phyloP scores from a whole-genome alignment of 1,140 invertebrate genomes.

The Drosophila sulfurigaster region DNA sequence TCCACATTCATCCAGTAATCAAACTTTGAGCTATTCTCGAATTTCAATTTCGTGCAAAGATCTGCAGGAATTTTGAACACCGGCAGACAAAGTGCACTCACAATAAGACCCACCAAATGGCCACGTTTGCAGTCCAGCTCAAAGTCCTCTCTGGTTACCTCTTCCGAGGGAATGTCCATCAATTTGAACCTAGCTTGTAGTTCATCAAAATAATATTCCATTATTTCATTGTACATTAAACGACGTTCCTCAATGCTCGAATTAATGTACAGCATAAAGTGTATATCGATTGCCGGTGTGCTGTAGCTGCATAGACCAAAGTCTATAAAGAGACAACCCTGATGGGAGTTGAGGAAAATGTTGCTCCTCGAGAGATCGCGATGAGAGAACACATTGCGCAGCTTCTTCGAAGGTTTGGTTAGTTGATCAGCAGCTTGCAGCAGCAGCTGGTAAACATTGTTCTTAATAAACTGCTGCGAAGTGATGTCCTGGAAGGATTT shows the following conservation, averaged over 20 bases:
- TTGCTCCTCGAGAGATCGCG: slow-evolving; percentile 88
- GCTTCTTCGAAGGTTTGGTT: slow-evolving; percentile 43
- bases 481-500: slow-evolving; percentile 30
- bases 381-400: slow-evolving; percentile 86
- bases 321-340: slow-evolving; percentile 86
- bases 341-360: slow-evolving; percentile 86
- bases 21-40: slow-evolving; percentile 32
- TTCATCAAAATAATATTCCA: slow-evolving; percentile 34
- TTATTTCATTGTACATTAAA: slow-evolving; percentile 10
- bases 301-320: slow-evolving; percentile 86
- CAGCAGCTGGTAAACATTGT: slow-evolving; percentile 63
- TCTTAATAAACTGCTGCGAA: slow-evolving; percentile 53
- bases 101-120: slow-evolving; percentile 31
- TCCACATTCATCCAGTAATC: slow-evolving; percentile 56
- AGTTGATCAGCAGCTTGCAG: slow-evolving; percentile 55
- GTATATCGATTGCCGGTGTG: slow-evolving; percentile 86
- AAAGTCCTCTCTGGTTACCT: slow-evolving; percentile 32
- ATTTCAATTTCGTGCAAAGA: slow-evolving; percentile 21
- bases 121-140: slow-evolving; percentile 34
- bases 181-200: slow-evolving; percentile 20
- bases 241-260: slow-evolving; percentile 6
- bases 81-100: slow-evolving; percentile 39
- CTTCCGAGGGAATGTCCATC: slow-evolving; percentile 7
- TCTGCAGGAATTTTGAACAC: slow-evolving; percentile 37
- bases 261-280: slow-evolving; percentile 52